Percentiles rank a stretch among this genome's conserved stretches.
phyloP scores from a whole-genome alignment of 2,113 vertebrate species.

The Paraplagusia blochii region DNA sequence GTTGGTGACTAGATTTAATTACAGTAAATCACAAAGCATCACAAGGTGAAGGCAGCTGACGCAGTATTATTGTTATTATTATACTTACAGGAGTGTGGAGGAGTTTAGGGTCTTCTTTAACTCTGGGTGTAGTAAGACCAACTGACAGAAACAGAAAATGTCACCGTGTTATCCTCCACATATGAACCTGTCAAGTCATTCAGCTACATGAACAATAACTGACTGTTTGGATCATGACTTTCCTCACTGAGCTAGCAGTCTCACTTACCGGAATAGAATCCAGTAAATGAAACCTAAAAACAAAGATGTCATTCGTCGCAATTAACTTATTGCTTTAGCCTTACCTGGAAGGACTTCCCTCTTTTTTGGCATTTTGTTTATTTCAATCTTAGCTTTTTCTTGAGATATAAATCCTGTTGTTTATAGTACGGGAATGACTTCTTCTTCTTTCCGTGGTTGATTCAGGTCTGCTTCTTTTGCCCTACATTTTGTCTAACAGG shows the following conservation, averaged over 20 bases:
- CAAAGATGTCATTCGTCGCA: too few relatives aligned
- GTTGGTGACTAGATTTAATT: background rate
- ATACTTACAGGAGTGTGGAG: conserved; percentile 63
- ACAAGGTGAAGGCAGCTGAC: too few relatives aligned
- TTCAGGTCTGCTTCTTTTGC: accelerated
- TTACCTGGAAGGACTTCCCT: conserved; percentile 24
- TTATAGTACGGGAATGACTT: background rate
- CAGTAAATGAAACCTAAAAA: background rate
- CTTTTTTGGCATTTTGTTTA: conserved; percentile 27
- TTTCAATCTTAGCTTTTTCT: background rate
- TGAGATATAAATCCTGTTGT: background rate
- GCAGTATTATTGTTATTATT: too few relatives aligned
- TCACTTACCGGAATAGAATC: too few relatives aligned
- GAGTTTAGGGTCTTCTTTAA: conserved; percentile 32
- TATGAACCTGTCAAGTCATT: too few relatives aligned
- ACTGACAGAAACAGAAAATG: conserved; percentile 8
- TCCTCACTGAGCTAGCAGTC: too few relatives aligned
- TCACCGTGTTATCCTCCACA: background rate
- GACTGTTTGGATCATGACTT: too few relatives aligned
- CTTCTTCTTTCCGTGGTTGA: background rate
- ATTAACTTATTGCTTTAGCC: background rate
- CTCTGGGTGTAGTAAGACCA: background rate
- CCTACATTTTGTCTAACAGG: background rate
- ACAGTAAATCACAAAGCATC: too few relatives aligned
- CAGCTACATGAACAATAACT: too few relatives aligned